Evolutionary conservation across 2,797 vertebrate genomes (phyloP).

Genomic region (Tiaroga cobitis): DNA sequence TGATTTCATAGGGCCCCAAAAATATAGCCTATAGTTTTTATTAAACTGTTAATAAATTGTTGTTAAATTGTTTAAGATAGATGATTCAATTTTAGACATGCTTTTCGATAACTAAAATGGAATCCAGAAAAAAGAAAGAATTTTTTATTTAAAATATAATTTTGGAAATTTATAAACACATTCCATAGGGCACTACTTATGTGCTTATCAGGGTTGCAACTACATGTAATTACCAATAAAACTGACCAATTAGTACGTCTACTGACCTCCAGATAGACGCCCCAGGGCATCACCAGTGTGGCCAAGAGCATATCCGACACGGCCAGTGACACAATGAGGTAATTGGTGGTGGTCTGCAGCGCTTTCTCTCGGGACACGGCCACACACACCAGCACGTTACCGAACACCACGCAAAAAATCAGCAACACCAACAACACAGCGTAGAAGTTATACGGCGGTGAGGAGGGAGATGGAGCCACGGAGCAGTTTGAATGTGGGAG

Average conservation of each 20-base stretch:
- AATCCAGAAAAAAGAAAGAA: not conserved
- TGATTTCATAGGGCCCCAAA: not conserved
- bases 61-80: not conserved
- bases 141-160: too few relatives aligned
- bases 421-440: conserved; percentile 77
- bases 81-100: not conserved
- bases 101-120: not conserved
- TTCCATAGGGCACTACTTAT: not conserved
- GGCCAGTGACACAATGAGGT: conserved; percentile 80
- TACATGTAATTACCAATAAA: not conserved
- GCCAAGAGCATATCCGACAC: conserved; percentile 80
- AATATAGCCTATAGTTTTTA: not conserved
- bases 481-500: conserved; percentile 71
- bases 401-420: conserved; percentile 81
- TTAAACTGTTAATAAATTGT: not conserved
- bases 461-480: conserved; percentile 55
- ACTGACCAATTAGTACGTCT: too few relatives aligned
- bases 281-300: conserved; percentile 82
- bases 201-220: not conserved
- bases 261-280: conserved; percentile 78
- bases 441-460: conserved; percentile 81
- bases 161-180: too few relatives aligned
- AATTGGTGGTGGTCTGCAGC: conserved; percentile 82
- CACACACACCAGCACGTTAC: conserved; percentile 79
- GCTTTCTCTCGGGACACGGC: conserved; percentile 76